Evolutionary conservation across 1,140 invertebrate genomes (phyloP).

Genomic region (Procambarus virginalis): DNA sequence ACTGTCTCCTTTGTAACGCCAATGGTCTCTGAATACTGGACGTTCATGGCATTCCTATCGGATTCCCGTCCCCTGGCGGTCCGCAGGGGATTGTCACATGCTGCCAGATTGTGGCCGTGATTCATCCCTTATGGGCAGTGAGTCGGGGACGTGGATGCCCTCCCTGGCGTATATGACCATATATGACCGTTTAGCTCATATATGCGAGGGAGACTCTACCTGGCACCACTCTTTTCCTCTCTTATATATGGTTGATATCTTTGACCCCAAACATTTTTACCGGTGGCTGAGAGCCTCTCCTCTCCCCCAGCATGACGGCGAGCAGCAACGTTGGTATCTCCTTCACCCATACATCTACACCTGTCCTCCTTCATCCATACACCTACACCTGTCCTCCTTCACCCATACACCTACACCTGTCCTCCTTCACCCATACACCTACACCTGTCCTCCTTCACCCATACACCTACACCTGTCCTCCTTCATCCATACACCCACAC

Average conservation of each 20-base stretch:
- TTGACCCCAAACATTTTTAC: too few relatives aligned
- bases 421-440: background rate
- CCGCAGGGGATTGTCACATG: background rate
- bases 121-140: background rate
- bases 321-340: too few relatives aligned
- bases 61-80: background rate
- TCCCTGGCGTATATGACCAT: too few relatives aligned
- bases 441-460: background rate
- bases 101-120: background rate
- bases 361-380: background rate
- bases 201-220: too few relatives aligned
- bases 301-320: too few relatives aligned
- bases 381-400: background rate
- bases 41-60: conserved; percentile 9
- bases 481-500: too few relatives aligned
- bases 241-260: too few relatives aligned
- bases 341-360: background rate
- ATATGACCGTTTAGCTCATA: too few relatives aligned
- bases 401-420: background rate
- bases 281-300: too few relatives aligned
- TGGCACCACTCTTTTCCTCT: too few relatives aligned
- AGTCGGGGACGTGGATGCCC: background rate
- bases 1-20: conserved; percentile 11
- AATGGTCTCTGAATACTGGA: conserved; percentile 7
- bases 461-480: too few relatives aligned